Conservation (phyloP, 2,797 vertebrate genomes). For the Mormyrops attenuatus region DNA sequence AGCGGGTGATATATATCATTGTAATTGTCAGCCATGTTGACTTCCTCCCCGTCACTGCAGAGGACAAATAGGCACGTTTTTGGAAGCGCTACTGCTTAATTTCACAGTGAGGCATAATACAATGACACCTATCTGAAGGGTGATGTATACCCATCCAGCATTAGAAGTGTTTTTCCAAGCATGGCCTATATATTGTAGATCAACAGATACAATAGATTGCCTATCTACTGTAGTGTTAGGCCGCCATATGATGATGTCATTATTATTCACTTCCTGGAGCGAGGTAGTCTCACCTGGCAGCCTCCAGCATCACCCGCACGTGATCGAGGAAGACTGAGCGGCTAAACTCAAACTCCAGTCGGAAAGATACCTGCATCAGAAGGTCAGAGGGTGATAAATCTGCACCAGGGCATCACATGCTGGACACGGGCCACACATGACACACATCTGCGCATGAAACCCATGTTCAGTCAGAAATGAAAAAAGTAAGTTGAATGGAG, state of each 20-base stretch:
- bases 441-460: neutral
- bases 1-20: conserved; percentile 76
- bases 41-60: conserved; percentile 83
- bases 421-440: neutral
- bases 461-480: neutral
- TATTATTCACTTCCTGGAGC: neutral
- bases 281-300: conserved; percentile 64
- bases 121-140: neutral
- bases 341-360: conserved; percentile 93
- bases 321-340: conserved; percentile 72
- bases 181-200: neutral
- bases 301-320: conserved; percentile 68
- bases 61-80: conserved; percentile 3
- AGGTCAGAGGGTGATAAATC: neutral
- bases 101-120: neutral
- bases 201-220: neutral
- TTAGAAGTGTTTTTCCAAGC: neutral
- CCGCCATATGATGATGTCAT: neutral
- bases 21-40: conserved; percentile 72
- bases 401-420: neutral
- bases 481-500: neutral
- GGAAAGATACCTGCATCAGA: conserved; percentile 74
- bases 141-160: neutral
- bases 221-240: neutral
- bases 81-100: neutral